Evolutionary conservation across 2,113 vertebrate genomes (phyloP).

Genomic region (Gambusia affinis): DNA sequence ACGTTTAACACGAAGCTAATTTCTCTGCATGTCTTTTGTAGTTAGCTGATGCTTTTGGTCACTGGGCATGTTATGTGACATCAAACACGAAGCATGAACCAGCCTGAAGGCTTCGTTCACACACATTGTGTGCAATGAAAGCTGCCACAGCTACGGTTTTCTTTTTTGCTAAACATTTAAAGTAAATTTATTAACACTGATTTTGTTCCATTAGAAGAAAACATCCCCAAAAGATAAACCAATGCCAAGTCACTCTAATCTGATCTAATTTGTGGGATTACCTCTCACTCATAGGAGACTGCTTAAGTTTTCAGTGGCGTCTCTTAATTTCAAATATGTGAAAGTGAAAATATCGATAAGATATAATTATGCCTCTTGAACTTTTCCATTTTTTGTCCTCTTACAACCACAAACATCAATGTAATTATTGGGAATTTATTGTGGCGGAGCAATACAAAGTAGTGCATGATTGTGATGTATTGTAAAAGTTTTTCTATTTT

Average conservation of each 20-base stretch:
- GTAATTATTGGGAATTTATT: too few relatives aligned
- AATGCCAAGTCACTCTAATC: background rate
- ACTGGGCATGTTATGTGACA: slow-evolving; percentile 31
- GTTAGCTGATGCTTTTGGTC: slow-evolving; percentile 17
- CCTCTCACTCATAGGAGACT: slow-evolving; percentile 8
- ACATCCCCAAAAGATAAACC: background rate
- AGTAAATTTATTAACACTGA: slow-evolving; percentile 1
- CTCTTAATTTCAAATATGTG: background rate
- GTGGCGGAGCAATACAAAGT: too few relatives aligned
- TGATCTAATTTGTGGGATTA: slow-evolving; percentile 2
- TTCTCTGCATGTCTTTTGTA: slow-evolving; percentile 18
- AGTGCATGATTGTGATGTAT: too few relatives aligned
- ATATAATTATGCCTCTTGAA: background rate
- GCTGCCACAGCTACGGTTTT: slow-evolving; percentile 2
- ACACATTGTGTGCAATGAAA: slow-evolving; percentile 34
- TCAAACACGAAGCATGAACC: slow-evolving; percentile 57
- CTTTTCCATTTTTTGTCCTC: background rate
- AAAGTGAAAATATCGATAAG: background rate
- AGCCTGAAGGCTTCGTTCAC: slow-evolving; percentile 42
- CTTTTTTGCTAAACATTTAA: slow-evolving; percentile 2
- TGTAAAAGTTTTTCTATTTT: too few relatives aligned
- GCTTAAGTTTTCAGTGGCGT: background rate
- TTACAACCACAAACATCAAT: background rate
- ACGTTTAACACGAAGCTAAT: background rate
- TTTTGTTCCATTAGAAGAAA: slow-evolving; percentile 10